Base-by-base conservation (phyloP, 2,113 vertebrate genomes). In the Nematolebias whitei region DNA sequence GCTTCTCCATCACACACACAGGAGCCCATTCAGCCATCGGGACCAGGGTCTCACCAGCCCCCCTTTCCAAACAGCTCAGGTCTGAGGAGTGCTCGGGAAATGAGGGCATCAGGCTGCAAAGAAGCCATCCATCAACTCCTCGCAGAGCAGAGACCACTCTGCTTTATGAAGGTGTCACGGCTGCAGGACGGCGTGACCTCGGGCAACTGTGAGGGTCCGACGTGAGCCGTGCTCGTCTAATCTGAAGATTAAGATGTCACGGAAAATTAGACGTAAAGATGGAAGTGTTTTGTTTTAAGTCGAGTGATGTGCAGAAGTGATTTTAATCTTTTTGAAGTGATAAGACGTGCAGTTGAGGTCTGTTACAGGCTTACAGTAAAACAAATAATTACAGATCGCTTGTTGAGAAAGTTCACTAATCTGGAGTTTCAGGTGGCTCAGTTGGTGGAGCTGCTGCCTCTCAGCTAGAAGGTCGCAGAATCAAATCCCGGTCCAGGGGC, bases 91-190 rank as follows among this genome's bases (percentile, higher is more conserved):
- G 16, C n/a, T 12, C 39, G 45, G 59, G 75, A 84, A 82, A 64
- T 39, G 66, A 52, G 64, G 68, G 77, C 74, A 67, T 10, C 20
- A 35, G 41, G 56, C 59, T 53, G 64, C 70, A 71, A 68, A 79
- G 78, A 67, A 69, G 39, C 59, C 78, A 87, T 86, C 76, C 80
- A 84, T 90, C 87, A 90, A 48, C 78, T 18, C 60, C 76, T 85
- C 76, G 71, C 57, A 64, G 78, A 71, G 76, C 48, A 62, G 64
- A 64, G 75, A 82, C 74, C 84, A 73, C 67, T 15, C 78, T 12
- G 57, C 85, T 80, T 87, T 82, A 74, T 79, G 84, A 81, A 89
- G 67, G 76, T 86, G 74, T 82, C 78, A 77, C 16, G 65, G 66
- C 59, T 14, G 41, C 81, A 78, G 74, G 74, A 86, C 82, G 38